Evolutionary conservation across 1,140 invertebrate species (phyloP).

Genomic region (Caenorhabditis elegans): DNA sequence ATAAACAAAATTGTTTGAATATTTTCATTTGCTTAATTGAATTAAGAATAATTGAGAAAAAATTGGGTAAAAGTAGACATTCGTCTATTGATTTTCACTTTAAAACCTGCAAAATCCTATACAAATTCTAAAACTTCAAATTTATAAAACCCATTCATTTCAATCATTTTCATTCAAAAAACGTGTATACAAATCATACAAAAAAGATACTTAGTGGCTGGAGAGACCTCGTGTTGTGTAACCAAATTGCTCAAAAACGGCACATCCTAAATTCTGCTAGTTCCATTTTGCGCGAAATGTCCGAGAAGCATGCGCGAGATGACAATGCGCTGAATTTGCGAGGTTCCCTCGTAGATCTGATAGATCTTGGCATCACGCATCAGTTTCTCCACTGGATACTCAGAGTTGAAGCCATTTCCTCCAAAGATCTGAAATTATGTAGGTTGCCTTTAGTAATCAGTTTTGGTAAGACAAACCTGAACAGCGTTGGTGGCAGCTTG

Average conservation of each 20-base stretch:
- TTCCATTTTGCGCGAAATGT: constrained; percentile 29
- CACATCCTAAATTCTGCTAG: constrained; percentile 32
- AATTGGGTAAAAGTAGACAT: too few species aligned
- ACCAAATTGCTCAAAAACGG: too few species aligned
- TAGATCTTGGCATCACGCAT: constrained; percentile 99
- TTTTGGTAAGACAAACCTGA: constrained; percentile 77
- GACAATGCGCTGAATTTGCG: constrained; percentile 87
- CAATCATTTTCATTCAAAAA: constrained; percentile 18
- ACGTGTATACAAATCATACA: constrained; percentile 19
- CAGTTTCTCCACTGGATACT: constrained; percentile 96
- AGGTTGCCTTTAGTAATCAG: not conserved
- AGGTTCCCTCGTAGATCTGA: constrained; percentile 89
- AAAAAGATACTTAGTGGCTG: not conserved
- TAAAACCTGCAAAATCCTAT: too few species aligned
- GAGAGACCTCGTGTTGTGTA: constrained; percentile 2
- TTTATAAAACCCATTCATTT: constrained; percentile 26
- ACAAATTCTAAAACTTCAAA: too few species aligned
- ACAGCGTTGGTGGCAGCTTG: constrained; percentile 95
- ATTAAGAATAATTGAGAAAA: too few species aligned
- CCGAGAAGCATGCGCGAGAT: constrained; percentile 77
- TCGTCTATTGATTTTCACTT: too few species aligned
- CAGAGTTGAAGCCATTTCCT: constrained; percentile 86
- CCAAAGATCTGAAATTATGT: constrained; percentile 78
- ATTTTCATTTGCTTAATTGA: too few species aligned
- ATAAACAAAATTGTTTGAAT: too few species aligned